Evolutionary conservation across 2,797 vertebrate genomes (phyloP), one percentile per base, ranked within the genome.

Genomic region (Menidia menidia): DNA sequence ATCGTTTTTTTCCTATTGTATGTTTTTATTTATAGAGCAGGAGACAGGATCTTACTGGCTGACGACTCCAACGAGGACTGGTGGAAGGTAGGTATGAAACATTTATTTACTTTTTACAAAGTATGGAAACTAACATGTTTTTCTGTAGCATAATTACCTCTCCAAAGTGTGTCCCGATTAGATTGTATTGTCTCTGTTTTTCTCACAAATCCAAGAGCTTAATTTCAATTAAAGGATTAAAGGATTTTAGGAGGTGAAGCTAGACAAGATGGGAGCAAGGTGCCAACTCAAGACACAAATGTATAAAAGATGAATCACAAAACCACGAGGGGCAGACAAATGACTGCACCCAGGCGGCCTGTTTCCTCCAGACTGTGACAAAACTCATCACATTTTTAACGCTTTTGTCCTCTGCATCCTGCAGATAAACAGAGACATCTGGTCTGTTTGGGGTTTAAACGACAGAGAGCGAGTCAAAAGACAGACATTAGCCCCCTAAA

Each of bases 31-130:
- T 93, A 42, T 82, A 99, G 98, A 71, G 95, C 97, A 12, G 98
- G 98, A 79, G 98, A 99, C 88, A 94, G 95, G 89, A 96, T 98
- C 83, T 92, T 96, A 51, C 85, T 99, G 79, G 92, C 95, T 35
- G 98, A 99, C 62, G 95, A 98, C 82, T 97, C 98, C 61, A 97
- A 95, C 68, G 96, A 97, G 66, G 97, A 98, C 82, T 99, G 98
- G 98, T 99, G 97, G 98, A 99, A 98, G 95, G 98, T 98, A 70
- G 41, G 86, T 61, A 33, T 45, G 1, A 70, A 61, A 62, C 50
- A 60, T 8, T 9, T 25, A 25, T 25, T 25, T 12, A 19, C 3
- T 2, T 52, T 54, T 42, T 44, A 3, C 3, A 33, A 42, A 63
- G 9, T 19, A 44, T 3, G 2, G 9, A 43, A 9, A 32, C 4